A percentile compares a stretch with the other conserved stretches of the same genome.
phyloP scores from a whole-genome alignment of 92 coral and sea anemone species.

The Phenganax stokvisi region DNA sequence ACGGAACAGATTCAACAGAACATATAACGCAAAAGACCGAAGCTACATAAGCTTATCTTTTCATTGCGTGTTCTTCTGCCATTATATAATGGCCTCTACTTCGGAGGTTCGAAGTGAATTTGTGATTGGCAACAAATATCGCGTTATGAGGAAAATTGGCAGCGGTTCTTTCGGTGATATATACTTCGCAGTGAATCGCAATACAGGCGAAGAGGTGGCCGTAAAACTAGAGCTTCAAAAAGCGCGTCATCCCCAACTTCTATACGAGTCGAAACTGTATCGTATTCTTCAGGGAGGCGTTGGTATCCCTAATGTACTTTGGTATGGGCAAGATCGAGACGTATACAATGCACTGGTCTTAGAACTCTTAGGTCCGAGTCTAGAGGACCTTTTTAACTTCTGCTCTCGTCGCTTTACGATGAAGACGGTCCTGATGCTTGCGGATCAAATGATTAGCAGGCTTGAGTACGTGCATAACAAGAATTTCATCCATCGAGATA shows the following conservation, averaged over 20 bases:
- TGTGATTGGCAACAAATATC: conserved; percentile 86
- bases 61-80: neutral
- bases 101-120: conserved; percentile 88
- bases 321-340: conserved; percentile 97
- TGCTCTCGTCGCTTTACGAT: conserved; percentile 99
- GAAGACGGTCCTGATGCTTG: conserved; percentile 98
- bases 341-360: conserved; percentile 86
- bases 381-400: conserved; percentile 97
- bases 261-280: conserved; percentile 94
- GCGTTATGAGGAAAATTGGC: conserved; percentile 92
- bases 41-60: neutral
- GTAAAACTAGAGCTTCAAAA: conserved; percentile 92
- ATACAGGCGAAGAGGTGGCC: conserved; percentile 93
- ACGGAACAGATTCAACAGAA: neutral
- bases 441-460: conserved; percentile 99
- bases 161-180: conserved; percentile 99
- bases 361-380: conserved; percentile 96
- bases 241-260: conserved; percentile 98
- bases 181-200: conserved; percentile 77
- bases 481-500: conserved; percentile 98
- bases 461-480: conserved; percentile 97
- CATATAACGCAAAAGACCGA: neutral
- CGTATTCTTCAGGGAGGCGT: conserved; percentile 96
- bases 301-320: conserved; percentile 87
- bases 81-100: conserved; percentile 6